Base-by-base conservation (phyloP, 2,113 vertebrate genomes). In the Pangasianodon hypophthalmus region DNA sequence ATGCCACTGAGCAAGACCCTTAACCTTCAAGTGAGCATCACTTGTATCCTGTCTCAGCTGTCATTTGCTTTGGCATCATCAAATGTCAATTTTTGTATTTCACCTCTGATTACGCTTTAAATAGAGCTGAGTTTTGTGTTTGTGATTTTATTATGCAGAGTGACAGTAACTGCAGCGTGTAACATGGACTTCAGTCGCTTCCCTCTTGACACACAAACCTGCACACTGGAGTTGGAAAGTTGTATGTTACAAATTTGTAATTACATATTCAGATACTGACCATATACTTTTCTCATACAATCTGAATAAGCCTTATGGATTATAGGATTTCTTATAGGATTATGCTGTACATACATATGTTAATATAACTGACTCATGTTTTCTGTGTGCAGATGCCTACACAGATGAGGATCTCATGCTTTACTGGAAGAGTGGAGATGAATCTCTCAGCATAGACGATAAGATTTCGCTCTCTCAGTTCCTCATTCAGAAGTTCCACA, bases 121-220 rank as follows among this genome's bases (percentile, higher is more conserved):
- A 64, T 64, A 26, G 24, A 64, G 24, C 26, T 29, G n/a, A 7
- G 48, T 24, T 62, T 21, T 32, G 6, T 24, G 1, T 84, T 84
- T 69, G 29, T 71, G 62, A 13, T 41, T 69, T 24, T 91, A 19
- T 93, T 92, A 87, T 94, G 37, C 92, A 99, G 98, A 95, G 96
- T 99, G 91, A 99, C 98, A 0, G 98, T 99, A 71, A 99, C 98
- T 13, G 97, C 98, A 56, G 98, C 98, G 85, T 99, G 98, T 93
- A 99, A 98, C 94, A 99, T 99, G 98, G 98, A 99, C 94, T 98
- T 99, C 95, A 99, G 98, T 85, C 97, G 94, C 48, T 99, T 99
- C 87, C 98, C 98, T n/a, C 91, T 99, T 94, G 98, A 99, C 94
- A 97, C 98, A 1, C 98, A 99, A 96, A 99, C 97, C 0, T 99